Evolutionary conservation across 2,888 invertebrate genomes (phyloP).

Genomic region (Xanthia togata): DNA sequence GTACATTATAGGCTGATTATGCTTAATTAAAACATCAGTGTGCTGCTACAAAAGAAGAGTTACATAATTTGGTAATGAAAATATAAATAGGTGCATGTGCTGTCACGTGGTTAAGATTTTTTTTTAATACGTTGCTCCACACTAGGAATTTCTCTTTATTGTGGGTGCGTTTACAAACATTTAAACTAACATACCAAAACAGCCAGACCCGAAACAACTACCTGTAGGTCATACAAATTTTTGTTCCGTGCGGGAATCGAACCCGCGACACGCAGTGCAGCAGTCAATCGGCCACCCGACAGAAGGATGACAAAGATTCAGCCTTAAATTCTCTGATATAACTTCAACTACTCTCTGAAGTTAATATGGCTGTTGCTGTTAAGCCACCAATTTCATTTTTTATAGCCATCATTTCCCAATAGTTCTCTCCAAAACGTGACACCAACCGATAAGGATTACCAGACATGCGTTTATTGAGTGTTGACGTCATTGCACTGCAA

Average conservation of each 20-base stretch:
- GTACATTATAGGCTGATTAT: too few species aligned
- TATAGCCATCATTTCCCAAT: not conserved
- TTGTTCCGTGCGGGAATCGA: too few species aligned
- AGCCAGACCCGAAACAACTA: too few species aligned
- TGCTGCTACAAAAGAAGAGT: not conserved
- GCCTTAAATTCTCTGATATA: not conserved
- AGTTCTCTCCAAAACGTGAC: conserved; percentile 15
- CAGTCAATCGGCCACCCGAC: too few species aligned
- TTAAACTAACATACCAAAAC: too few species aligned
- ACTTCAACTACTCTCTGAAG: not conserved
- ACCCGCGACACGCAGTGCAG: too few species aligned
- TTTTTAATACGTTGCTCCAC: too few species aligned
- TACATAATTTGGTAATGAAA: not conserved
- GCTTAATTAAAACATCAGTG: not conserved
- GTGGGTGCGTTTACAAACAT: too few species aligned
- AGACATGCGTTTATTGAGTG: conserved; percentile 6
- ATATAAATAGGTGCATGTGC: not conserved
- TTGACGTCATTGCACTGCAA: conserved; percentile 29
- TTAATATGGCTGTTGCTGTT: not conserved
- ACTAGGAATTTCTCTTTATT: too few species aligned
- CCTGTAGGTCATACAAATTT: too few species aligned
- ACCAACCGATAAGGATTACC: conserved; percentile 19
- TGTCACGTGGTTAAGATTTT: too few species aligned
- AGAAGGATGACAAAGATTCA: not conserved
- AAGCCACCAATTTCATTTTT: not conserved